These are phyloP conservation scores for Cynoglossus semilaevis DNA, from an alignment of 2,113 vertebrate genomes.

Conservation along the genomic window DNA sequence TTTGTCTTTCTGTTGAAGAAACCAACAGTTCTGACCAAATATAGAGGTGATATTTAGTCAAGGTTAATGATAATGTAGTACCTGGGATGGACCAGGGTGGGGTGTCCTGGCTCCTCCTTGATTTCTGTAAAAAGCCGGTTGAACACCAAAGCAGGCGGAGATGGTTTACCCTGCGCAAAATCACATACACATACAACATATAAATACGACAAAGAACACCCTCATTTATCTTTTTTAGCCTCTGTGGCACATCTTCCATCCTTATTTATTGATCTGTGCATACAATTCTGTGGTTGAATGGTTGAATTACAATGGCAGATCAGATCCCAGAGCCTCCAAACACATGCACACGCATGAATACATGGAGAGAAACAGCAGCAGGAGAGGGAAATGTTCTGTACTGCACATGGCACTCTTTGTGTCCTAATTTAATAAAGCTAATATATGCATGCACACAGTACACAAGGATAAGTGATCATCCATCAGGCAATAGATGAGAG, in stretches of 20 bases:
- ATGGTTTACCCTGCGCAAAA: constrained; percentile 77
- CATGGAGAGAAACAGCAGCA: constrained; percentile 28
- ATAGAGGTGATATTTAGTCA: neutral
- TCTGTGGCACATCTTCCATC: constrained; percentile 1
- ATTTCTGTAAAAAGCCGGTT: constrained; percentile 89
- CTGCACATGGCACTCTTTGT: constrained; percentile 40
- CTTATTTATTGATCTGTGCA: constrained; percentile 22
- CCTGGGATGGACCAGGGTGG: constrained; percentile 91
- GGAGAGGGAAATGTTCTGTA: constrained; percentile 31
- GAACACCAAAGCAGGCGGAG: constrained; percentile 80
- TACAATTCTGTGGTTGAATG: constrained; percentile 19
- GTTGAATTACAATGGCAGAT: constrained; percentile 21
- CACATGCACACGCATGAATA: constrained; percentile 6
- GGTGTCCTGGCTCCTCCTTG: constrained; percentile 91
- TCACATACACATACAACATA: constrained; percentile 5
- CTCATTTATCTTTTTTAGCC: neutral
- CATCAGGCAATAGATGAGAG: constrained; percentile 52
- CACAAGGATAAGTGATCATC: constrained; percentile 55
- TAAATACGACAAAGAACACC: constrained; percentile 10
- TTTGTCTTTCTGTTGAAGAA: too few species aligned
- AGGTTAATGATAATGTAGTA: constrained; percentile 63
- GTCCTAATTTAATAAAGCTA: constrained; percentile 59
- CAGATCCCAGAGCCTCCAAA: constrained; percentile 11
- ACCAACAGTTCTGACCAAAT: neutral
- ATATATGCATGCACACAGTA: constrained; percentile 57